These are phyloP conservation scores for Ceratina japonica DNA, from an alignment of 1,140 invertebrate genomes.

Conservation along the genomic window DNA sequence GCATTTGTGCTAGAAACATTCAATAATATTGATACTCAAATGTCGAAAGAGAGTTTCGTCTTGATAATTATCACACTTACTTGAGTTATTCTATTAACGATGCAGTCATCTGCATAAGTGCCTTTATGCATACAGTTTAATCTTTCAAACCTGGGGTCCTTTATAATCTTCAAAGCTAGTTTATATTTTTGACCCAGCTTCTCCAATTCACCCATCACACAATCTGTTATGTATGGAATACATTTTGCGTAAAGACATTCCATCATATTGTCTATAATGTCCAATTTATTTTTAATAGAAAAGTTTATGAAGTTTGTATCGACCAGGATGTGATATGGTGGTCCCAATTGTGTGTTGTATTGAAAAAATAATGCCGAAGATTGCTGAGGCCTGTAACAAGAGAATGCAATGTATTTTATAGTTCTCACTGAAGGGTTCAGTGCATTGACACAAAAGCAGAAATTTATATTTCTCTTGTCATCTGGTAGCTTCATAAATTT, in stretches of 20 bases:
- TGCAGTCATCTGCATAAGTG: constrained; percentile 99
- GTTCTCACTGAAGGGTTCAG: neutral
- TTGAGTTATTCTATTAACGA: constrained; percentile 96
- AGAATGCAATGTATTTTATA: constrained; percentile 19
- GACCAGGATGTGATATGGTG: constrained; percentile 97
- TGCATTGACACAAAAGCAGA: too few relatives aligned
- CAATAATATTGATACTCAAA: neutral
- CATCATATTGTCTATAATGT: constrained; percentile 99
- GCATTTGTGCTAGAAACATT: constrained; percentile 93
- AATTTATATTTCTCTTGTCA: too few relatives aligned
- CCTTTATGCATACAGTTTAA: constrained; percentile 98
- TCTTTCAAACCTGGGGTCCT: constrained; percentile 96
- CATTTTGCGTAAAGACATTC: constrained; percentile 99
- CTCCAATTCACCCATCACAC: constrained; percentile 98
- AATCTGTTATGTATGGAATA: constrained; percentile 99
- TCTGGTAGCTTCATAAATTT: neutral
- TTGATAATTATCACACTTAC: constrained; percentile 74
- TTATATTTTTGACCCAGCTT: constrained; percentile 98
- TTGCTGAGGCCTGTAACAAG: constrained; percentile 84
- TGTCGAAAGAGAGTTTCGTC: neutral
- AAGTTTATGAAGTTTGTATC: constrained; percentile 99
- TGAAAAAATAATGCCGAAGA: constrained; percentile 97
- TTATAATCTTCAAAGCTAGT: constrained; percentile 96
- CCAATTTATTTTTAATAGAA: constrained; percentile 98
- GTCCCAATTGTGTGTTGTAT: constrained; percentile 99